A percentile compares a stretch with the other conserved stretches of the same genome.
Conservation (phyloP, 2,113 vertebrate genomes). For the Oreochromis niloticus region DNA sequence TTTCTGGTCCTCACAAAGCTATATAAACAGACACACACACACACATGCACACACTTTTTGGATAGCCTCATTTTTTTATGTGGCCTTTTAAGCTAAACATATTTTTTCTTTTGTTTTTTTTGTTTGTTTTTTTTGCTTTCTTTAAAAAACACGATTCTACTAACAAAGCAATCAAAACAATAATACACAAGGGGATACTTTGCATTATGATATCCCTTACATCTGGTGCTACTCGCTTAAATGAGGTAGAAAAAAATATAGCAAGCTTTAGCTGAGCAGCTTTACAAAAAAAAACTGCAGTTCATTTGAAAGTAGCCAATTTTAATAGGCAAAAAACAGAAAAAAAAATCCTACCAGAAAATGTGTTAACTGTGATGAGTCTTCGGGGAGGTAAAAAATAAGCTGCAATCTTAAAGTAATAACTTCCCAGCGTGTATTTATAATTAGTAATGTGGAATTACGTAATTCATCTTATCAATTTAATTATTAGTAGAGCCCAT, state of each 20-base stretch:
- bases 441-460: not conserved
- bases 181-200: not conserved
- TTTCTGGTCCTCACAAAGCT: not conserved
- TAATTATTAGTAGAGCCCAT: not conserved
- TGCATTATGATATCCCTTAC: not conserved
- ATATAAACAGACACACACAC: not conserved
- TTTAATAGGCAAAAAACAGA: not conserved
- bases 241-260: not conserved
- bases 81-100: not conserved
- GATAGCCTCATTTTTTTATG: not conserved
- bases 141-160: not conserved
- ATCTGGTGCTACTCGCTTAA: not conserved
- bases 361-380: not conserved
- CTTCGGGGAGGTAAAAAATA: not conserved
- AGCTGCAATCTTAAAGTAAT: not conserved
- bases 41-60: not conserved
- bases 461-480: not conserved
- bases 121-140: not conserved
- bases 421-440: not conserved
- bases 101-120: not conserved
- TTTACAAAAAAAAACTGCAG: not conserved
- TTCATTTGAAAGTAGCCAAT: not conserved
- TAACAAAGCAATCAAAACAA: conserved; percentile 30
- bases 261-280: not conserved
- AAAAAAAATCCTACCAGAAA: not conserved